Conservation (phyloP, 2,113 vertebrate species). For the Tragelaphus buxtoni region DNA sequence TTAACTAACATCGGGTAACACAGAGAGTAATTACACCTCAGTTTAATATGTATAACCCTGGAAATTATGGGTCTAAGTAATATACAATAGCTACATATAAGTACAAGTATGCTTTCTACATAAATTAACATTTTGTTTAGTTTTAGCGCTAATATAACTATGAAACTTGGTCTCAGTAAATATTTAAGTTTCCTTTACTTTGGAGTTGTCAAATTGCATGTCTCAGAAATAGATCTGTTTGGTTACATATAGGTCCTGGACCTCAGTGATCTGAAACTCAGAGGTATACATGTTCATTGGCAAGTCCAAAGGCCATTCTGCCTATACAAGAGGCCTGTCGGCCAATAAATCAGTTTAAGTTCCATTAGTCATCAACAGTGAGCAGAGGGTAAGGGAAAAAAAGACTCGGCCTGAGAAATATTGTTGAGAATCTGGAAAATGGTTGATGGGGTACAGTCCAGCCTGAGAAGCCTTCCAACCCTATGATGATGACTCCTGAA, state of each 20-base stretch:
- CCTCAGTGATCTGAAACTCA: background rate
- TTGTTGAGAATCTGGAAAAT: background rate
- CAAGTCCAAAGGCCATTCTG: background rate
- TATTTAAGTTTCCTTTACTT: constrained; percentile 10
- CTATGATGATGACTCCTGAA: background rate
- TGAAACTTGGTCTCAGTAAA: background rate
- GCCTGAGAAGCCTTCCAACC: background rate
- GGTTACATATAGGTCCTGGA: background rate
- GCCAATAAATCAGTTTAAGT: background rate
- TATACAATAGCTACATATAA: background rate
- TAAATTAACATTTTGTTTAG: background rate
- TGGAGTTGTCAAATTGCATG: background rate
- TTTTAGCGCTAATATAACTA: constrained; percentile 6
- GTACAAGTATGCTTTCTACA: background rate
- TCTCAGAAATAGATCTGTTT: background rate
- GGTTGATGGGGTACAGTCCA: background rate
- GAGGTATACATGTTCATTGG: background rate
- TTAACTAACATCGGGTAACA: constrained; percentile 33
- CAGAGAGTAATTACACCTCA: background rate
- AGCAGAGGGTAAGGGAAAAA: background rate
- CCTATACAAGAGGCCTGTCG: background rate
- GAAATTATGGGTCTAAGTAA: background rate
- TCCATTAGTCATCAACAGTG: background rate
- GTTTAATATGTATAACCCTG: constrained; percentile 27
- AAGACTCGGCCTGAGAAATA: constrained; percentile 10